Conservation (phyloP, 2,888 invertebrate species). For the Plagodis dolabraria region DNA sequence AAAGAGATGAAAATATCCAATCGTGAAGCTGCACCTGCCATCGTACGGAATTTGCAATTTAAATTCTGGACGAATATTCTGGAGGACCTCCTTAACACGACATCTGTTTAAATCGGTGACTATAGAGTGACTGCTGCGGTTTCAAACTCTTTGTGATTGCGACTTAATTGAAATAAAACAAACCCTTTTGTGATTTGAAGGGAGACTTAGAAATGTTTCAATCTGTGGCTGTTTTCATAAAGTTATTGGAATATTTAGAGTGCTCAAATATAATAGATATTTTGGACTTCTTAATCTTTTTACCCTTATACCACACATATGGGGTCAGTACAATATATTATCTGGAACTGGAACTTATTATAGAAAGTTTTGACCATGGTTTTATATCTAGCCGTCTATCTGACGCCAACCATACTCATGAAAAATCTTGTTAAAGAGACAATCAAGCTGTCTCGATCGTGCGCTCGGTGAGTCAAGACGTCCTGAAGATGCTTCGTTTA, state of each 20-base stretch:
- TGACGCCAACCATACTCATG: too few species aligned
- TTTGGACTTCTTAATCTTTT: background rate
- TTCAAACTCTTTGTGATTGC: constrained; percentile 76
- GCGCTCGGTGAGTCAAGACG: too few species aligned
- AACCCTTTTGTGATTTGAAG: constrained; percentile 64
- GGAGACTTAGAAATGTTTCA: constrained; percentile 50
- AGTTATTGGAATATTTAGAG: constrained; percentile 17
- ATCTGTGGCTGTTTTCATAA: constrained; percentile 47
- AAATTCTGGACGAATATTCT: constrained; percentile 82
- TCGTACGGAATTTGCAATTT: constrained; percentile 84
- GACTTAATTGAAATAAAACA: constrained; percentile 82
- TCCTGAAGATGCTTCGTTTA: too few species aligned
- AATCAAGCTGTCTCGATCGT: too few species aligned
- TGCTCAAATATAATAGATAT: background rate
- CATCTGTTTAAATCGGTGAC: constrained; percentile 84
- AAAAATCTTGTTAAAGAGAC: too few species aligned
- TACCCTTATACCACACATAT: too few species aligned
- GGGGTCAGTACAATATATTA: too few species aligned
- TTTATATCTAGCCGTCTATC: too few species aligned
- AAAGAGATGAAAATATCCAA: constrained; percentile 65
- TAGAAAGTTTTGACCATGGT: too few species aligned
- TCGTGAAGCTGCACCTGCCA: constrained; percentile 80
- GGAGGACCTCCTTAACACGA: constrained; percentile 85
- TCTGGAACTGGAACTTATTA: too few species aligned
- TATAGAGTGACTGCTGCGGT: constrained; percentile 79